Percentiles rank a stretch among this genome's conserved stretches.
phyloP scores from a whole-genome alignment of 2,113 vertebrate species.

The Oryzias celebensis region DNA sequence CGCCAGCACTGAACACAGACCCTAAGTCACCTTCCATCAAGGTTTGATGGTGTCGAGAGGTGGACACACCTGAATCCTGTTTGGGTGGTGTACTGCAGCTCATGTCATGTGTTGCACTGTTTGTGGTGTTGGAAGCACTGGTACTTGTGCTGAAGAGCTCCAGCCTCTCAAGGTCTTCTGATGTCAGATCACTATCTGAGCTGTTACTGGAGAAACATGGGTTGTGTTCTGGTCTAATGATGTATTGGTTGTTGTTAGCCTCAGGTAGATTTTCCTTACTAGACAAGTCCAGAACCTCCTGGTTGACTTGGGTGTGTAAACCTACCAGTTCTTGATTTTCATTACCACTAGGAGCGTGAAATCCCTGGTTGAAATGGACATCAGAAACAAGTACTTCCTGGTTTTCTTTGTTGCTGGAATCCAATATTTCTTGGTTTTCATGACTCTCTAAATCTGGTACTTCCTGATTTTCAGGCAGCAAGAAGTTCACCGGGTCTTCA shows the following conservation, averaged over 20 bases:
- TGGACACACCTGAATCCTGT: constrained; percentile 3
- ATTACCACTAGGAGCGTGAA: neutral
- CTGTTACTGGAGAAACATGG: constrained; percentile 36
- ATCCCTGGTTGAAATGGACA: constrained; percentile 21
- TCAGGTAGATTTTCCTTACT: constrained; percentile 26
- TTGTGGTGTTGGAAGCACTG: constrained; percentile 16
- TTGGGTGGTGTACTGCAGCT: constrained; percentile 10
- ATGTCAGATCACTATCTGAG: constrained; percentile 53
- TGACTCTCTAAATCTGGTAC: constrained; percentile 26
- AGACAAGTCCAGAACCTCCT: constrained; percentile 45
- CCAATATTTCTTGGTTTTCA: constrained; percentile 38
- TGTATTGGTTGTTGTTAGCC: constrained; percentile 52
- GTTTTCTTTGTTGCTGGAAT: constrained; percentile 31
- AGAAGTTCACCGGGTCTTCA: constrained; percentile 22
- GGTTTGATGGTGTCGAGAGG: constrained; percentile 1
- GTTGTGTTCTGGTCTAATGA: constrained; percentile 19
- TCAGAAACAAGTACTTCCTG: constrained; percentile 20
- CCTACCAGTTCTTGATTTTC: constrained; percentile 34
- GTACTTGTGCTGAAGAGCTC: constrained; percentile 27
- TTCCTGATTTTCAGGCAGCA: constrained; percentile 44
- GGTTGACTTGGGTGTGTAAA: constrained; percentile 41
- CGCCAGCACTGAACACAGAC: constrained; percentile 60
- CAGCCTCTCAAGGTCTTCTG: constrained; percentile 41
- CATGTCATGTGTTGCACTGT: constrained; percentile 11
- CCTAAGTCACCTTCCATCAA: constrained; percentile 57